Percentiles rank a stretch among this genome's conserved stretches.
These are phyloP conservation scores for Sylvia borin DNA, from an alignment of 2,797 vertebrate species.

Conservation along the genomic window DNA sequence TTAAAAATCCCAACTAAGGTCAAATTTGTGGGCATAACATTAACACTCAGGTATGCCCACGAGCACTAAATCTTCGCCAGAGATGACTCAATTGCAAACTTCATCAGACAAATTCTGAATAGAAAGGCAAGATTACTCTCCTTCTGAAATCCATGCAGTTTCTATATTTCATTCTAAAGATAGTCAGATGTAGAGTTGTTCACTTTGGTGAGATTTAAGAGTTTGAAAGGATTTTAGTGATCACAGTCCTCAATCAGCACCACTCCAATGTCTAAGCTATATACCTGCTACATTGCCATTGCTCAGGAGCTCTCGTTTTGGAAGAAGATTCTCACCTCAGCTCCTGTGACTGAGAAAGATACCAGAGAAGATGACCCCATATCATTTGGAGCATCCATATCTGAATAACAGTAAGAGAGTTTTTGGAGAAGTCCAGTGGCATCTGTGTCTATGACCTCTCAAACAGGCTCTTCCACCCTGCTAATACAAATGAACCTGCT, in stretches of 20 bases:
- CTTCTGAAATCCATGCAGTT: not conserved
- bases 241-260: not conserved
- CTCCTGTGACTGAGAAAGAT: accelerated
- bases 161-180: not conserved
- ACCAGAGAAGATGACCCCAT: not conserved
- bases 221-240: not conserved
- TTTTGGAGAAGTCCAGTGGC: not conserved
- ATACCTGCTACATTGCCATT: not conserved
- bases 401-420: not conserved
- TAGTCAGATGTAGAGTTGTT: not conserved
- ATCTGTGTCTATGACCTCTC: not conserved
- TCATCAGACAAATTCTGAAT: not conserved
- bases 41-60: not conserved
- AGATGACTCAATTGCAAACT: not conserved
- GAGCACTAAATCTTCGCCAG: not conserved
- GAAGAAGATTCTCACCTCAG: not conserved
- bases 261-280: not conserved
- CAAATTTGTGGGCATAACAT: not conserved
- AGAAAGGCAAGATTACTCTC: not conserved
- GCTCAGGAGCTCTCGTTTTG: not conserved
- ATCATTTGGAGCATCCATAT: not conserved
- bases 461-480: not conserved
- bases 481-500: not conserved
- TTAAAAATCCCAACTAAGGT: not conserved
- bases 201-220: not conserved